Conservation (phyloP, 2,797 vertebrate species). For the Numenius phaeopus region DNA sequence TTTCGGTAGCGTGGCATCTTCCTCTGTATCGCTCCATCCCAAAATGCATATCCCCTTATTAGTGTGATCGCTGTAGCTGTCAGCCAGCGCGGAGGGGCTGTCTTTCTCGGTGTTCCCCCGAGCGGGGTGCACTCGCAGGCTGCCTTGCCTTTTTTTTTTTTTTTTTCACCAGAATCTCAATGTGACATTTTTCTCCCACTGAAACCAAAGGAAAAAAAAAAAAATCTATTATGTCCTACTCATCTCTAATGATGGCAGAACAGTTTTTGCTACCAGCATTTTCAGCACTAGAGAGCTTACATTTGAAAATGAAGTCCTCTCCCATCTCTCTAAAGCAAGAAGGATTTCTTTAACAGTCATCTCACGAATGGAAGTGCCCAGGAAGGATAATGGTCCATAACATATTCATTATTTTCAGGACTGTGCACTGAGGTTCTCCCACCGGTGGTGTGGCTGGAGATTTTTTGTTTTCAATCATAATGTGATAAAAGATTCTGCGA, state of each 20-base stretch:
- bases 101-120: not conserved
- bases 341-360: not conserved
- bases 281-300: not conserved
- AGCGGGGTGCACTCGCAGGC: not conserved
- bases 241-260: not conserved
- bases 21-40: not conserved
- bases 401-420: conserved; percentile 45
- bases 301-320: not conserved
- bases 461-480: not conserved
- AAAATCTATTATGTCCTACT: not conserved
- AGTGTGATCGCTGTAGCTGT: not conserved
- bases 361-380: conserved; percentile 9
- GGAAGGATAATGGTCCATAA: conserved; percentile 59
- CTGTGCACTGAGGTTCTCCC: conserved; percentile 24
- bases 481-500: not conserved
- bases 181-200: conserved; percentile 17
- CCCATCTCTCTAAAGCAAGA: not conserved
- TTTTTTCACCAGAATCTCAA: not conserved
- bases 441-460: not conserved
- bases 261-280: not conserved
- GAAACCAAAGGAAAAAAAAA: not conserved
- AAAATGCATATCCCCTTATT: not conserved
- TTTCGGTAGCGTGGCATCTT: not conserved
- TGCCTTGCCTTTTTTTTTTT: not conserved
- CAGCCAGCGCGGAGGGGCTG: not conserved